Conservation (phyloP, 2,113 vertebrate species). For the Pandion haliaetus region DNA sequence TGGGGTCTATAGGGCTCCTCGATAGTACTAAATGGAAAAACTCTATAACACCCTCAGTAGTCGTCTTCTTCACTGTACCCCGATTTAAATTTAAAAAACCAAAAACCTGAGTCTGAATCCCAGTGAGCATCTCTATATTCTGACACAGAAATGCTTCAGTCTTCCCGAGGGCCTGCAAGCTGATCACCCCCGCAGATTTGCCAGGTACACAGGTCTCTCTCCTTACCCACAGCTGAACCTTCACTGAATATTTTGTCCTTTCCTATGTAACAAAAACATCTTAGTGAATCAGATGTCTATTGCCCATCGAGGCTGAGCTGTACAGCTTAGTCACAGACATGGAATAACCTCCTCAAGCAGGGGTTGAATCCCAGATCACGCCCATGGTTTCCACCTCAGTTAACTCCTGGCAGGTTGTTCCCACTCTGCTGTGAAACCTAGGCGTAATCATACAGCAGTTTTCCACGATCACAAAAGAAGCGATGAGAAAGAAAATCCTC, state of each 20-base stretch:
- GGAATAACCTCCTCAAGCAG: neutral
- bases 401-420: neutral
- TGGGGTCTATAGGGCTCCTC: neutral
- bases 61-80: neutral
- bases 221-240: neutral
- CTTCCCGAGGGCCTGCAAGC: neutral
- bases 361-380: neutral
- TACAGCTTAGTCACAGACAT: neutral
- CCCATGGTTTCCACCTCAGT: neutral
- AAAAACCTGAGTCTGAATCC: neutral
- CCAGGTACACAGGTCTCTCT: neutral
- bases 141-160: neutral
- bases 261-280: neutral
- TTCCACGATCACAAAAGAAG: neutral
- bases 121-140: neutral
- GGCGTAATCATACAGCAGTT: neutral
- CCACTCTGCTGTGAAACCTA: neutral
- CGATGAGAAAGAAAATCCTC: neutral
- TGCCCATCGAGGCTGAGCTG: neutral
- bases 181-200: neutral
- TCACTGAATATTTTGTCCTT: neutral
- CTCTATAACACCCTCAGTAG: neutral
- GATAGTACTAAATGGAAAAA: neutral
- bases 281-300: neutral
- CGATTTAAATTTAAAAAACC: neutral